Evolutionary conservation across 2,797 vertebrate species (phyloP).

Genomic region (Peromyscus melanophrys): DNA sequence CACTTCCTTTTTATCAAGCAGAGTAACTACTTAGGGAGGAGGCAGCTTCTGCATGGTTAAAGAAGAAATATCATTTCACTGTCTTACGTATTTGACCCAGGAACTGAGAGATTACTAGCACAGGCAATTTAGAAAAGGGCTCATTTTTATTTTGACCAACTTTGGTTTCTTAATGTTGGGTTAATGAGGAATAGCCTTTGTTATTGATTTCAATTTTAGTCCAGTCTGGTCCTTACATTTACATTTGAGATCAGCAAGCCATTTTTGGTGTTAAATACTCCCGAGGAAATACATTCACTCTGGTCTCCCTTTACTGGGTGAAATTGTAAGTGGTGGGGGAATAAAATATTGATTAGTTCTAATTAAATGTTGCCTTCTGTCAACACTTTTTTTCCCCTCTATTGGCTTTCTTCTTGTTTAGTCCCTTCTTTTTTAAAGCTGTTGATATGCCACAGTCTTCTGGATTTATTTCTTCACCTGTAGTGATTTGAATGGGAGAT

Average conservation of each 20-base stretch:
- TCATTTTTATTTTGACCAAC: slow-evolving; percentile 12
- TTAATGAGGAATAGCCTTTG: slow-evolving; percentile 75
- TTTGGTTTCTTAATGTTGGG: slow-evolving; percentile 66
- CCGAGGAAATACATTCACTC: slow-evolving; percentile 46
- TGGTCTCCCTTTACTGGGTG: slow-evolving; percentile 45
- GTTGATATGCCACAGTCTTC: slow-evolving; percentile 41
- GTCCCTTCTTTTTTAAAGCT: slow-evolving; percentile 50
- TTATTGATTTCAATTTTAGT: slow-evolving; percentile 75
- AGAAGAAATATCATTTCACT: background rate
- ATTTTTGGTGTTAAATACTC: slow-evolving; percentile 69
- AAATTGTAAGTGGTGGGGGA: slow-evolving; percentile 62
- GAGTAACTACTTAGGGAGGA: background rate
- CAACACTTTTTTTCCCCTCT: slow-evolving; percentile 51
- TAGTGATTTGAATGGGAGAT: background rate
- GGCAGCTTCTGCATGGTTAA: background rate
- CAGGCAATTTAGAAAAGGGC: slow-evolving; percentile 18
- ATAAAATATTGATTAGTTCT: slow-evolving; percentile 73
- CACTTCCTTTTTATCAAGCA: background rate
- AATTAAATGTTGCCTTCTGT: slow-evolving; percentile 74
- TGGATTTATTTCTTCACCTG: slow-evolving; percentile 50
- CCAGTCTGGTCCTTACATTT: slow-evolving; percentile 64
- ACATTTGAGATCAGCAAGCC: slow-evolving; percentile 65
- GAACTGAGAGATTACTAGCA: background rate
- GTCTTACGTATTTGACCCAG: slow-evolving; percentile 17
- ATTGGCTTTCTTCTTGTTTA: slow-evolving; percentile 58